Conservation (phyloP, 2,797 vertebrate species). For the Characodon lateralis region DNA sequence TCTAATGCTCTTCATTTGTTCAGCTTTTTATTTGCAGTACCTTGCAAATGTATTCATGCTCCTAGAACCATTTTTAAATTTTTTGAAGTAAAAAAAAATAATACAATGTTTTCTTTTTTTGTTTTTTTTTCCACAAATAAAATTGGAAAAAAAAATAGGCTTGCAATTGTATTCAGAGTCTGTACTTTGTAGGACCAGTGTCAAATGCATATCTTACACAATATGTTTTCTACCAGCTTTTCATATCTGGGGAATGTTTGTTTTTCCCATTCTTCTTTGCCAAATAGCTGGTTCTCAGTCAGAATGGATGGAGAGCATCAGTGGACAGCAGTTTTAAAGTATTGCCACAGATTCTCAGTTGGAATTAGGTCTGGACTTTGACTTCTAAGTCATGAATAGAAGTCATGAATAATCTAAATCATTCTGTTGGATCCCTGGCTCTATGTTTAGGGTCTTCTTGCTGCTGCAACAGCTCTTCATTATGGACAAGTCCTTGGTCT, state of each 20-base stretch:
- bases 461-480: background rate
- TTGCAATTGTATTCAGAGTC: background rate
- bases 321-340: background rate
- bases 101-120: too few species aligned
- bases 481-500: too few species aligned
- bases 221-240: background rate
- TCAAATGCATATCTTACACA: background rate
- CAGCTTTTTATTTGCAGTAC: constrained; percentile 1
- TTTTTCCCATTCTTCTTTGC: background rate
- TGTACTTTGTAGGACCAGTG: background rate
- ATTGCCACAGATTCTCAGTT: background rate
- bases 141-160: background rate
- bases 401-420: background rate
- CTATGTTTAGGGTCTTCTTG: background rate
- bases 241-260: background rate
- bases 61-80: constrained; percentile 48
- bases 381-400: background rate
- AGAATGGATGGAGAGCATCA: background rate
- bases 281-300: background rate
- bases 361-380: background rate
- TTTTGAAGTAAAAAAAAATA: background rate
- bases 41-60: constrained; percentile 6
- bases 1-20: constrained; percentile 44
- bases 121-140: background rate
- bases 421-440: background rate